Percentiles rank a stretch among this genome's conserved stretches.
Conservation (phyloP, 2,797 vertebrate species). For the Iguana delicatissima region DNA sequence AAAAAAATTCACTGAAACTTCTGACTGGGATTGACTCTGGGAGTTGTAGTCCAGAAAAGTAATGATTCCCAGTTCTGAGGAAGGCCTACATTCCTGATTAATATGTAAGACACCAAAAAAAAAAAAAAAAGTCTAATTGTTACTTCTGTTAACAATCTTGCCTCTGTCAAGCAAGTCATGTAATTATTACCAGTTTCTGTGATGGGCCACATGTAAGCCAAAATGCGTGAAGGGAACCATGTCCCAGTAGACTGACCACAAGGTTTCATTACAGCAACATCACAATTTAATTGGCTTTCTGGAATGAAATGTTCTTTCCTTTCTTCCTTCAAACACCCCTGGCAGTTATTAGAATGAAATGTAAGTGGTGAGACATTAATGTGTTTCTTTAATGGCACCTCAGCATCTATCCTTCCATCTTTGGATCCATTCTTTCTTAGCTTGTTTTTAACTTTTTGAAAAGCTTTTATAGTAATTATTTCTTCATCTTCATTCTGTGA, state of each 20-base stretch:
- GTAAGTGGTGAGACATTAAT: neutral
- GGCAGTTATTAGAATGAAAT: neutral
- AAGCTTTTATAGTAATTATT: neutral
- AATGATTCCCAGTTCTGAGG: neutral
- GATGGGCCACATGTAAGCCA: no score
- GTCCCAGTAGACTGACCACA: neutral
- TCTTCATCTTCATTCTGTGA: neutral
- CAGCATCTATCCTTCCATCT: neutral
- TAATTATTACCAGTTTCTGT: neutral
- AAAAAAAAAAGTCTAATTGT: neutral
- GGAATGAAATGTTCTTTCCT: neutral
- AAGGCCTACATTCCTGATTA: no score
- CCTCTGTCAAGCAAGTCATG: neutral
- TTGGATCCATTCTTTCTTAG: neutral
- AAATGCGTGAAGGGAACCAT: no score
- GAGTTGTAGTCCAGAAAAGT: neutral
- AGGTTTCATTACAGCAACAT: neutral
- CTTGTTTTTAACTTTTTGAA: conserved; percentile 1
- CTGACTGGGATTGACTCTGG: neutral
- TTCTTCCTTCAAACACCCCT: neutral
- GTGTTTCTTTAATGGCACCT: conserved; percentile 1
- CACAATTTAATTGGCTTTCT: neutral
- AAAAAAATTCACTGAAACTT: no score
- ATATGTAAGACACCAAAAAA: no score
- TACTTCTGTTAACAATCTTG: neutral